These are phyloP conservation scores for Pachypeltis micranthus DNA, from an alignment of 1,140 invertebrate species.

Conservation along the genomic window DNA sequence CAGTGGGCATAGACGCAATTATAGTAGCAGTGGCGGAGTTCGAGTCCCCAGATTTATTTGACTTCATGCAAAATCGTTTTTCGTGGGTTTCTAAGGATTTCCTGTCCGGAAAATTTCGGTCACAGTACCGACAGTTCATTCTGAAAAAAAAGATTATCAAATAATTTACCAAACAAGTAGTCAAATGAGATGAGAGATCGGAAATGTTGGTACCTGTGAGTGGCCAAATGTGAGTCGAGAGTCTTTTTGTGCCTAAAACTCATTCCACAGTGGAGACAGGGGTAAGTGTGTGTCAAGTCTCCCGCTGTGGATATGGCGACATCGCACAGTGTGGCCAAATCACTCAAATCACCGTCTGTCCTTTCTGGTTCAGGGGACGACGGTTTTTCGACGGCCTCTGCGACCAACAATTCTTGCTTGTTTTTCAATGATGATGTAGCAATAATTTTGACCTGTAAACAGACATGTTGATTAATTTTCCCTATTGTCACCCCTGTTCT, in stretches of 20 bases:
- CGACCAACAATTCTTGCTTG: conserved; percentile 8
- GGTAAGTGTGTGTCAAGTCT: conserved; percentile 19
- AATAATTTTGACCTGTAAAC: conserved; percentile 17
- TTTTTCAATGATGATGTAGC: conserved; percentile 19
- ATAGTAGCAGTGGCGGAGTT: no score
- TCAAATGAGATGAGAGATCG: no score
- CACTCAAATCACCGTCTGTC: conserved; percentile 21
- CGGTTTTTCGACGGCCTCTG: background rate
- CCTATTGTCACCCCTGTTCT: no score
- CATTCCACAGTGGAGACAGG: conserved; percentile 23
- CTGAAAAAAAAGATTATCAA: no score
- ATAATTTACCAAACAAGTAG: no score
- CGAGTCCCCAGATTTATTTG: no score
- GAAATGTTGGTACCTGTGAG: no score
- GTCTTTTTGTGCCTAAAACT: conserved; percentile 21
- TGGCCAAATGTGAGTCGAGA: conserved; percentile 20
- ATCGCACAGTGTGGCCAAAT: conserved; percentile 25
- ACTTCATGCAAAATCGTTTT: conserved; percentile 16
- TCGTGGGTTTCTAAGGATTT: conserved; percentile 19
- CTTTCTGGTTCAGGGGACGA: conserved; percentile 15
- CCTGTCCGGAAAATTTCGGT: conserved; percentile 20
- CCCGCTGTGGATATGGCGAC: conserved; percentile 24
- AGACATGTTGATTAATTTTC: no score
- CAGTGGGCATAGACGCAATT: no score
- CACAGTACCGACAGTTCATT: conserved; percentile 22